These are phyloP conservation scores for Anhinga rufa DNA, from an alignment of 2,113 vertebrate genomes.

Conservation along the genomic window DNA sequence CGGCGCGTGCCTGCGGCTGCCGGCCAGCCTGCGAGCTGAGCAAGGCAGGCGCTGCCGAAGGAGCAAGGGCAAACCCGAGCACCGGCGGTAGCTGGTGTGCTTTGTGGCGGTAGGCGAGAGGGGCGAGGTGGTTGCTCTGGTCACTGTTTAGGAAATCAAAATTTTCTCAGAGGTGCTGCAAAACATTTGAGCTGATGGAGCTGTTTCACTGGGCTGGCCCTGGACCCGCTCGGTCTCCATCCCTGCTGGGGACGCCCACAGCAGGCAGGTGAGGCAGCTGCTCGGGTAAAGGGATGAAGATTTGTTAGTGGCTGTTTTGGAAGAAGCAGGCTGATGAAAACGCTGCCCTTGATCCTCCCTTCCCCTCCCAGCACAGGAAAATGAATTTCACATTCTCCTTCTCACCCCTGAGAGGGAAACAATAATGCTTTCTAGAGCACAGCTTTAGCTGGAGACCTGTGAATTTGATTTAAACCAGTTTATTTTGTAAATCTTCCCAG, in stretches of 20 bases:
- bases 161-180: not conserved
- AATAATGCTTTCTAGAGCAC: not conserved
- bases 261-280: not conserved
- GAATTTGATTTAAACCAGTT: conserved; percentile 6
- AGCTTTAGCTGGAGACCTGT: not conserved
- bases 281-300: not conserved
- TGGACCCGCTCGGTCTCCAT: accelerated
- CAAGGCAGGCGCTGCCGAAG: not conserved
- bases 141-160: not conserved
- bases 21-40: not conserved
- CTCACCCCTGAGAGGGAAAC: not conserved
- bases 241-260: not conserved
- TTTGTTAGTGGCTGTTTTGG: not conserved
- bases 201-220: not conserved
- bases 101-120: no score
- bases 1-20: not conserved
- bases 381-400: not conserved
- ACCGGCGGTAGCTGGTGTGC: accelerated
- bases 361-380: not conserved
- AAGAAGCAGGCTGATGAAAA: not conserved
- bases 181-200: not conserved
- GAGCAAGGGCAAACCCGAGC: not conserved
- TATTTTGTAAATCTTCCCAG: not conserved
- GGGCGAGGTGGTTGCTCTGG: accelerated
- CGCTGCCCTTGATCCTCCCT: not conserved